These are phyloP conservation scores for Lophius americanus DNA, from an alignment of 2,797 vertebrate species.

Conservation along the genomic window DNA sequence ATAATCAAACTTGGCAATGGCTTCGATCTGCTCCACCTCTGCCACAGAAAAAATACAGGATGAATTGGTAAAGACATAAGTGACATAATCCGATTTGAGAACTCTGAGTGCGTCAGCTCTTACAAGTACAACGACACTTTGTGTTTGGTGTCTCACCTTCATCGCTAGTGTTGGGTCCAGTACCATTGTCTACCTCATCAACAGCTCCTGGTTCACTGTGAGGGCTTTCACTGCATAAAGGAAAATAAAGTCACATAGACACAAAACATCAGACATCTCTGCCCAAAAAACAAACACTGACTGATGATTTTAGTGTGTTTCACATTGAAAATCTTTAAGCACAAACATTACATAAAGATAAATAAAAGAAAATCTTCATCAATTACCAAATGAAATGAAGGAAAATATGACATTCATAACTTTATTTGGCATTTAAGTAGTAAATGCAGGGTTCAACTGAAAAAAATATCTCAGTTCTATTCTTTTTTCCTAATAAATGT, in stretches of 20 bases:
- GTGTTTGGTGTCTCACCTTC: slow-evolving; percentile 83
- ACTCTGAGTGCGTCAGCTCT: slow-evolving; percentile 3
- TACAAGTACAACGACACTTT: neutral
- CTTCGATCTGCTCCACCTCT: slow-evolving; percentile 98
- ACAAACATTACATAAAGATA: neutral
- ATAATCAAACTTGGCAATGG: slow-evolving; percentile 98
- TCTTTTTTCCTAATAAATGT: neutral
- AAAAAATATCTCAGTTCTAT: neutral
- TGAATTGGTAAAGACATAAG: neutral
- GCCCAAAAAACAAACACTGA: neutral
- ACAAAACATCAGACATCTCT: neutral
- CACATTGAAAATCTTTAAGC: neutral
- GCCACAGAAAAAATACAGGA: slow-evolving; percentile 32
- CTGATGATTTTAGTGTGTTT: neutral
- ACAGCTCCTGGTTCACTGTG: slow-evolving; percentile 94
- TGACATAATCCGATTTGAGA: slow-evolving; percentile 3
- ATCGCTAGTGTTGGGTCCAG: slow-evolving; percentile 92
- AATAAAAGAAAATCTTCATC: neutral
- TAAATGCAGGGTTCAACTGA: neutral
- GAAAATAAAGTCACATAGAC: neutral
- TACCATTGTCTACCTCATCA: slow-evolving; percentile 93
- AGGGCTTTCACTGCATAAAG: slow-evolving; percentile 86
- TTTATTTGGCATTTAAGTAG: neutral
- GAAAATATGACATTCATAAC: neutral
- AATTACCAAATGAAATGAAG: neutral